Conservation (phyloP, 2,888 invertebrate species). For the Brachypalpus laphriformis region DNA sequence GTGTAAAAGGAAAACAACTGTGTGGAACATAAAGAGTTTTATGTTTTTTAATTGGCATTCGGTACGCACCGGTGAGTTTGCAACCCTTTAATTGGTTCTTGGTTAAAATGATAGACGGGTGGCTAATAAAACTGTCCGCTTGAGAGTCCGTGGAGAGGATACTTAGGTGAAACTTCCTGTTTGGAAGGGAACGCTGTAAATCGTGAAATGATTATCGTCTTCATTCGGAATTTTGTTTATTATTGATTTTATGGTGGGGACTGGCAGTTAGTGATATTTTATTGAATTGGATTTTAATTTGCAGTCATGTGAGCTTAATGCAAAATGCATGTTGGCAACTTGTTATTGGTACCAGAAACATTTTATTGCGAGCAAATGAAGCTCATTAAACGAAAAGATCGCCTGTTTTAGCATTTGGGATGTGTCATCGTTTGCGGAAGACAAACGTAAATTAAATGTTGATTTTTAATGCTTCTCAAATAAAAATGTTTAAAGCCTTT, state of each 20-base stretch:
- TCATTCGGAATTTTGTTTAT: conserved; percentile 57
- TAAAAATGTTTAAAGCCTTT: neutral
- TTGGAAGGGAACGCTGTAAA: conserved; percentile 42
- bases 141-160: conserved; percentile 25
- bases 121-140: conserved; percentile 57
- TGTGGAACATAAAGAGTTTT: conserved; percentile 44
- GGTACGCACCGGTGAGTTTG: conserved; percentile 48
- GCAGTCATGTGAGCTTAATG: conserved; percentile 55
- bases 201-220: conserved; percentile 47
- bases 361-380: conserved; percentile 57
- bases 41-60: conserved; percentile 66
- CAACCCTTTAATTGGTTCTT: conserved; percentile 63
- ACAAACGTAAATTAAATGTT: neutral
- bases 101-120: conserved; percentile 30
- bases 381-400: conserved; percentile 37
- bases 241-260: conserved; percentile 55
- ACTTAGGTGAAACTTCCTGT: conserved; percentile 47
- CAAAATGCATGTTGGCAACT: conserved; percentile 57
- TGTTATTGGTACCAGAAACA: conserved; percentile 44
- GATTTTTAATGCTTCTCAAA: neutral
- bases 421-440: conserved; percentile 17
- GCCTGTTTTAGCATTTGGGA: conserved; percentile 11
- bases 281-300: conserved; percentile 63
- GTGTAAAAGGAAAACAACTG: conserved; percentile 11
- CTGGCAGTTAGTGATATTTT: conserved; percentile 49